Percentiles rank a stretch among this genome's conserved stretches.
Evolutionary conservation across 2,797 vertebrate genomes (phyloP).

Genomic region (Apodemus agrarius): DNA sequence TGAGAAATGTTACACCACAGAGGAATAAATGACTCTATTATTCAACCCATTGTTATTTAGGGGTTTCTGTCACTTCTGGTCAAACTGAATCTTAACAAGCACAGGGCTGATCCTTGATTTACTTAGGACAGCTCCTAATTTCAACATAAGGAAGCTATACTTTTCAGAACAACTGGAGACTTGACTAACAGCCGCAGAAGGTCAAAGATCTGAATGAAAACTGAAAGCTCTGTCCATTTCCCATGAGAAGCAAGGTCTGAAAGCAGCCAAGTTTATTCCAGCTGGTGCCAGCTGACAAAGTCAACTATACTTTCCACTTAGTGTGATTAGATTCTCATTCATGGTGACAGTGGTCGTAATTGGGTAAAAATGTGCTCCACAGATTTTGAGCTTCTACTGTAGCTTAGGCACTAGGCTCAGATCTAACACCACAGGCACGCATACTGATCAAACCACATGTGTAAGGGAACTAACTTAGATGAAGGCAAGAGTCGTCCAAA

Average conservation of each 20-base stretch:
- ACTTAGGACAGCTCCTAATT: slow-evolving; percentile 60
- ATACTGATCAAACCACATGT: background rate
- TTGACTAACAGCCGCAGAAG: slow-evolving; percentile 43
- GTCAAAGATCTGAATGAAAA: slow-evolving; percentile 69
- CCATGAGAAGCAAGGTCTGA: slow-evolving; percentile 35
- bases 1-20: slow-evolving; percentile 44
- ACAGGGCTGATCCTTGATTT: slow-evolving; percentile 43
- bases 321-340: slow-evolving; percentile 68
- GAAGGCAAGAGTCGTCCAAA: background rate
- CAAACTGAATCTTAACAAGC: slow-evolving; percentile 65
- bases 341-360: slow-evolving; percentile 14
- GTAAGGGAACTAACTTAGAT: background rate
- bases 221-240: slow-evolving; percentile 66
- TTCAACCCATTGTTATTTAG: slow-evolving; percentile 62
- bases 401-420: slow-evolving; percentile 10
- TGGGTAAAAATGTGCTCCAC: slow-evolving; percentile 37
- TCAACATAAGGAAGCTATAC: slow-evolving; percentile 67
- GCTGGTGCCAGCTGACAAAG: slow-evolving; percentile 60
- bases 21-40: slow-evolving; percentile 62
- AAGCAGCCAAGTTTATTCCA: slow-evolving; percentile 67
- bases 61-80: slow-evolving; percentile 63
- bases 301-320: slow-evolving; percentile 42
- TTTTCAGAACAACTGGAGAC: slow-evolving; percentile 51
- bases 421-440: background rate
- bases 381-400: slow-evolving; percentile 6